A percentile compares a stretch with the other conserved stretches of the same genome.
phyloP scores from a whole-genome alignment of 2,113 vertebrate species.

The Clarias magur region DNA sequence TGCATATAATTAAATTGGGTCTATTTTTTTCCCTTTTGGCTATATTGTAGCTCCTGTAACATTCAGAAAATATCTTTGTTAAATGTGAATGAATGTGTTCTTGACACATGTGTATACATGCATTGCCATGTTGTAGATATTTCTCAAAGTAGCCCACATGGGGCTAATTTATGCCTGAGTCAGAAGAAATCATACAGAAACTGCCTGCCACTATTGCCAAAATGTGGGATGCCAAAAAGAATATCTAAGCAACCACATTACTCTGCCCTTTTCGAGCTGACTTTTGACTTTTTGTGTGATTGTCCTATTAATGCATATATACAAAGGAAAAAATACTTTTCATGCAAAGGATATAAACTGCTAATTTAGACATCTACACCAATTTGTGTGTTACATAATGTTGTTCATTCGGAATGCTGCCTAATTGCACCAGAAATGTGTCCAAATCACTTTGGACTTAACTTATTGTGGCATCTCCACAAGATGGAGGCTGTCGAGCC shows the following conservation, averaged over 20 bases:
- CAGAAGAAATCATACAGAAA: not conserved
- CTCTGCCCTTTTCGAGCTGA: not conserved
- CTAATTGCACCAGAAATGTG: not conserved
- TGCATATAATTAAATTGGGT: not conserved
- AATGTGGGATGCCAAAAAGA: not conserved
- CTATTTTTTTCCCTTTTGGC: not conserved
- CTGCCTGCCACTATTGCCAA: not conserved
- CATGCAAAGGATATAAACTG: not conserved
- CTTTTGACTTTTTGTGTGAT: not conserved
- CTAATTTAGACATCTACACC: not conserved
- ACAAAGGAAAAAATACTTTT: not conserved
- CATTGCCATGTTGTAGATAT: not conserved
- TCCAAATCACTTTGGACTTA: not conserved
- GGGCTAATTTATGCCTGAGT: not conserved
- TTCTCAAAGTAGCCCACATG: not conserved
- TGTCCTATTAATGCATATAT: not conserved
- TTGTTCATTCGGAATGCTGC: not conserved
- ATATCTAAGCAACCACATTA: not conserved
- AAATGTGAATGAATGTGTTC: not conserved
- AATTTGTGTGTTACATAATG: not conserved
- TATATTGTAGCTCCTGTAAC: not conserved
- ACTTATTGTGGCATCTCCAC: no score
- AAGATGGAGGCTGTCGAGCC: no score
- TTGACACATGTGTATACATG: not conserved
- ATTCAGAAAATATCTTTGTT: not conserved